These are phyloP conservation scores for Zaprionus taronus DNA, from an alignment of 1,140 invertebrate species.

Conservation along the genomic window DNA sequence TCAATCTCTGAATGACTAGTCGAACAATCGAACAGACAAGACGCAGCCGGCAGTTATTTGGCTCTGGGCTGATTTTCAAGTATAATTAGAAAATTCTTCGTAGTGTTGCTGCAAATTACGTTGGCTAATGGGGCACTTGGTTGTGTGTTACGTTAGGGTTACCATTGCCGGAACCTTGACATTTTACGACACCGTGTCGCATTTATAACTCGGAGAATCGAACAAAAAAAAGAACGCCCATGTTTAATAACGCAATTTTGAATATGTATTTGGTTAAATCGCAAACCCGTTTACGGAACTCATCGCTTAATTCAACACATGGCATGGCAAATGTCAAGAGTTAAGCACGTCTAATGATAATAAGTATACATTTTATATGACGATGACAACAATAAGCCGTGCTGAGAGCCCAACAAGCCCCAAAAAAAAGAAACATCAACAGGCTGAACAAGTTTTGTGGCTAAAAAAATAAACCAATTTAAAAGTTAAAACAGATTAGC, in stretches of 20 bases:
- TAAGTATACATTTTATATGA: conserved; percentile 52
- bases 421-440: conserved; percentile 19
- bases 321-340: conserved; percentile 61
- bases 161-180: conserved; percentile 49
- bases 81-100: conserved; percentile 30
- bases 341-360: conserved; percentile 56
- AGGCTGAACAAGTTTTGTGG: conserved; percentile 40
- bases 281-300: conserved; percentile 34
- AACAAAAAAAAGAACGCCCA: conserved; percentile 42
- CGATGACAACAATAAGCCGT: conserved; percentile 44
- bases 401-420: conserved; percentile 28
- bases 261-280: conserved; percentile 21
- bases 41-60: conserved; percentile 27
- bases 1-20: conserved; percentile 46
- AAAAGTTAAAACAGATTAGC: conserved; percentile 16
- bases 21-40: conserved; percentile 16
- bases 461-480: conserved; percentile 13
- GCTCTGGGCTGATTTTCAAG: conserved; percentile 38
- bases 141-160: not conserved
- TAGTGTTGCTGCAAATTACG: conserved; percentile 36
- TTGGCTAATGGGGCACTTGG: conserved; percentile 9
- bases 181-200: conserved; percentile 45
- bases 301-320: conserved; percentile 8
- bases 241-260: conserved; percentile 47
- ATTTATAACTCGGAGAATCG: conserved; percentile 32